phyloP scores from a whole-genome alignment of 1,140 invertebrate species.

The Thalassaphorura encarpata region DNA sequence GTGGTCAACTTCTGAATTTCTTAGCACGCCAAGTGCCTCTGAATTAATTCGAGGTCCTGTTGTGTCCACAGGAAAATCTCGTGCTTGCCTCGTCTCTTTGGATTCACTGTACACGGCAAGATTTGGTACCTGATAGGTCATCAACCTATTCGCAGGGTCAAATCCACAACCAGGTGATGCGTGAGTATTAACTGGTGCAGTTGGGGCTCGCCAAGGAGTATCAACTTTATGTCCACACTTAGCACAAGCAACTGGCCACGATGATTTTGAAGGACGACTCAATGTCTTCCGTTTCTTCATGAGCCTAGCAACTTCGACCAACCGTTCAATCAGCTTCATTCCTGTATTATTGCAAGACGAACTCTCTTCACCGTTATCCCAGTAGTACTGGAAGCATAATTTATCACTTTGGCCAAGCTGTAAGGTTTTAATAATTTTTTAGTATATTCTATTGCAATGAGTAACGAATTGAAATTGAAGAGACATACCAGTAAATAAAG shows the following conservation, averaged over 20 bases:
- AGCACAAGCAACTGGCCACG: neutral
- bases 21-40: neutral
- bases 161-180: too few relatives aligned
- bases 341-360: neutral
- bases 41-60: neutral
- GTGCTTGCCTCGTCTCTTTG: too few relatives aligned
- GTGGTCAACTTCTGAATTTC: neutral
- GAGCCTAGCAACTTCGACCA: conserved; percentile 8
- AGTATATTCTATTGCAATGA: neutral
- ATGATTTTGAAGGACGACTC: neutral
- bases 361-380: conserved; percentile 41
- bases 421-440: conserved; percentile 14
- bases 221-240: too few relatives aligned
- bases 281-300: conserved; percentile 19
- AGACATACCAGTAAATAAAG: conserved; percentile 68
- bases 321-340: conserved; percentile 4
- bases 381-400: conserved; percentile 71
- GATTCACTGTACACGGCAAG: too few relatives aligned
- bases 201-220: too few relatives aligned
- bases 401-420: conserved; percentile 69
- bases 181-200: too few relatives aligned
- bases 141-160: too few relatives aligned
- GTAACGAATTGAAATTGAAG: conserved; percentile 3
- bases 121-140: too few relatives aligned
- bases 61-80: too few relatives aligned